Conservation (phyloP, 2,113 vertebrate genomes). For the Taurulus bubalis region DNA sequence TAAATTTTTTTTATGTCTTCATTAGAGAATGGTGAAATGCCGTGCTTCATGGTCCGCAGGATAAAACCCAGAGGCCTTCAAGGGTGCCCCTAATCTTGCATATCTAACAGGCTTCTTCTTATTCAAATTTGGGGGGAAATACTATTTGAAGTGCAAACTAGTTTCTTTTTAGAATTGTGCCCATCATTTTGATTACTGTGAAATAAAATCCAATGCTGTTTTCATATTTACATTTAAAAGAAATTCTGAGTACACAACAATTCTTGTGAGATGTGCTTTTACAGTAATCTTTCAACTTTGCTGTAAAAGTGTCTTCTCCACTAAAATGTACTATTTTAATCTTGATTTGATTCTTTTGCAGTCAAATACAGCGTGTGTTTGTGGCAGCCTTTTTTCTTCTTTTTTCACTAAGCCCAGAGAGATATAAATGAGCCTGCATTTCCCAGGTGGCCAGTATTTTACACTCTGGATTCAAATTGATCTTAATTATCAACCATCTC, state of each 20-base stretch:
- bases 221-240: neutral
- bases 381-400: constrained; percentile 4
- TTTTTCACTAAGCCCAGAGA: constrained; percentile 10
- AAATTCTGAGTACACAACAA: neutral
- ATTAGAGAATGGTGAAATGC: neutral
- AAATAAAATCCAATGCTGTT: neutral
- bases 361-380: constrained; percentile 2
- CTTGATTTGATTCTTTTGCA: neutral
- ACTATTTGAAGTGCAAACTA: neutral
- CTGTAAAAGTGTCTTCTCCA: neutral
- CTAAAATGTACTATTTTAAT: neutral
- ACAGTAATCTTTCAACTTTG: neutral
- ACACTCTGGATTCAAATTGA: constrained; percentile 58
- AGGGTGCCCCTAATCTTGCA: neutral
- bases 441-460: constrained; percentile 54
- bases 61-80: neutral
- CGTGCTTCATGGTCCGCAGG: neutral
- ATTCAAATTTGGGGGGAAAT: constrained; percentile 10
- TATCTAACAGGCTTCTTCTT: neutral
- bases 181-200: neutral
- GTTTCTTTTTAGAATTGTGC: neutral
- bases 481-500: constrained; percentile 62
- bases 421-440: constrained; percentile 17
- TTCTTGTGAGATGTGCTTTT: neutral
- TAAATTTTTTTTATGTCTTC: neutral